Conservation (phyloP, 1,140 invertebrate genomes). For the Cyclargus thomasi region DNA sequence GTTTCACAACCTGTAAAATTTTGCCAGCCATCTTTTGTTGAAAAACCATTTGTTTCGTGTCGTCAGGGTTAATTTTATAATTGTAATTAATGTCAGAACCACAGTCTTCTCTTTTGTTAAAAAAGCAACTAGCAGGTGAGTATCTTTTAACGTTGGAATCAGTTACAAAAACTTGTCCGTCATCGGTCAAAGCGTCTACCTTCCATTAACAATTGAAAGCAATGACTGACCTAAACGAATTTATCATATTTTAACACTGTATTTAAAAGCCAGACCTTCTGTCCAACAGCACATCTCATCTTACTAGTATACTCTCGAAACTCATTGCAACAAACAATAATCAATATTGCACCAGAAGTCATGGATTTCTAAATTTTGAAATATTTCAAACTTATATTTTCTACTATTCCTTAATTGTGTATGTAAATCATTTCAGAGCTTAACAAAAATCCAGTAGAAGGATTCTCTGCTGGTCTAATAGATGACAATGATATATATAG, state of each 20-base stretch:
- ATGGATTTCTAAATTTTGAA: slow-evolving; percentile 18
- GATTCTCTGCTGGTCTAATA: slow-evolving; percentile 98
- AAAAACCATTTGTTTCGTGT: slow-evolving; percentile 78
- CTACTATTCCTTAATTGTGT: slow-evolving; percentile 7
- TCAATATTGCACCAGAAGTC: slow-evolving; percentile 17
- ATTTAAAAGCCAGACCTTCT: slow-evolving; percentile 10
- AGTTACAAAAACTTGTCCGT: slow-evolving; percentile 38
- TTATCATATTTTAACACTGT: slow-evolving; percentile 56
- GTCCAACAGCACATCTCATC: not conserved
- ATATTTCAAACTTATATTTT: not conserved
- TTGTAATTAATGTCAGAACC: slow-evolving; percentile 93
- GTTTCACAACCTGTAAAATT: slow-evolving; percentile 74
- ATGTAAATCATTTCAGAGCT: slow-evolving; percentile 84
- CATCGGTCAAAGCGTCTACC: slow-evolving; percentile 45
- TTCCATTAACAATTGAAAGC: slow-evolving; percentile 39
- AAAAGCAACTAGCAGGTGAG: slow-evolving; percentile 96
- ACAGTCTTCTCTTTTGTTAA: slow-evolving; percentile 94
- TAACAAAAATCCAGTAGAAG: slow-evolving; percentile 99
- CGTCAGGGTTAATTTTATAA: slow-evolving; percentile 78
- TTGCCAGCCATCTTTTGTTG: slow-evolving; percentile 78
- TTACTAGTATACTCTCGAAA: slow-evolving; percentile 2
- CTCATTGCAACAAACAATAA: slow-evolving; percentile 17
- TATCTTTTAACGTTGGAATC: slow-evolving; percentile 45
- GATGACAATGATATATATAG: slow-evolving; percentile 99
- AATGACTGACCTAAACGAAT: slow-evolving; percentile 69